Percentiles rank a stretch among this genome's conserved stretches.
Conservation (phyloP, 2,888 invertebrate species). For the Orchesellides sinensis region DNA sequence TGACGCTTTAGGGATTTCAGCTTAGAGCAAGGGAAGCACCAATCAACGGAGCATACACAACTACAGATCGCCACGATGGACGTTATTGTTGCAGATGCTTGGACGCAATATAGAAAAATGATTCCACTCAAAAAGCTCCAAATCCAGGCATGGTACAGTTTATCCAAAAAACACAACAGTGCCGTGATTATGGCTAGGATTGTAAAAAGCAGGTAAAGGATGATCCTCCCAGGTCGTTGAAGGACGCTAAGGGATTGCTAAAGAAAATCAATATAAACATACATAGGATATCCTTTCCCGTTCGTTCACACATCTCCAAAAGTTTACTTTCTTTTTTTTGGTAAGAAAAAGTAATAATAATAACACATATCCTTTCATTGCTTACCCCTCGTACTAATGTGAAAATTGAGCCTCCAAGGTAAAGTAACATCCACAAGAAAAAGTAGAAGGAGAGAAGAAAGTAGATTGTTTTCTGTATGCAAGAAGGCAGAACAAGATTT, state of each 20-base stretch:
- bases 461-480: constrained; percentile 67
- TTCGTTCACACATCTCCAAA: not conserved
- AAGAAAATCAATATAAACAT: constrained; percentile 30
- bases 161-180: constrained; percentile 63
- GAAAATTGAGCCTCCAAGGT: constrained; percentile 68
- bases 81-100: constrained; percentile 65
- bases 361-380: not conserved
- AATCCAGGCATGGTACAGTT: constrained; percentile 67
- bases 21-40: constrained; percentile 56
- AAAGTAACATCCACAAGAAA: constrained; percentile 68
- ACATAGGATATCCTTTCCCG: not conserved
- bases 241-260: constrained; percentile 58
- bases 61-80: constrained; percentile 62
- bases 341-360: not conserved
- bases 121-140: constrained; percentile 65
- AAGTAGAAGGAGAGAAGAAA: constrained; percentile 70
- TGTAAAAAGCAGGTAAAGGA: constrained; percentile 66
- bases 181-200: constrained; percentile 64
- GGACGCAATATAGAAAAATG: constrained; percentile 69
- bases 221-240: constrained; percentile 65
- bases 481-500: constrained; percentile 37
- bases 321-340: not conserved
- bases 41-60: constrained; percentile 53
- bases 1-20: constrained; percentile 50
- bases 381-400: constrained; percentile 67